Conservation (phyloP, 2,113 vertebrate genomes). For the Himantopus leucocephalus region DNA sequence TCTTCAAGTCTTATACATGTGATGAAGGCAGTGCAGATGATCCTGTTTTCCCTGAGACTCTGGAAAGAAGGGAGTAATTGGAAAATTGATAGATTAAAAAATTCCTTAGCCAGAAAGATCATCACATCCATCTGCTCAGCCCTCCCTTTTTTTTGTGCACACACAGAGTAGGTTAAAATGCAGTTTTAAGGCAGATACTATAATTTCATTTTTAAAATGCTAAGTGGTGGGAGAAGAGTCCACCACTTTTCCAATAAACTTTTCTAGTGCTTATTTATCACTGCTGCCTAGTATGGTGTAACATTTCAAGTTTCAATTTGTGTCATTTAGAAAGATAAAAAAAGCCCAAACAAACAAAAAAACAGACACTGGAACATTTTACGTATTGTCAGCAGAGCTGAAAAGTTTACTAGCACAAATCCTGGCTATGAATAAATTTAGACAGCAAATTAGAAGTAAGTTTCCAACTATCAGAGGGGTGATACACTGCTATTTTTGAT, state of each 20-base stretch:
- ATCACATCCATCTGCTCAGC: background rate
- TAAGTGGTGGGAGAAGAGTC: background rate
- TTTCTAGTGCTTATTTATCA: background rate
- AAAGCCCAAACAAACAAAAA: background rate
- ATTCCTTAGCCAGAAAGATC: background rate
- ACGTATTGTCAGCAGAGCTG: background rate
- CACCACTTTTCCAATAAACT: background rate
- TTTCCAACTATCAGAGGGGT: background rate
- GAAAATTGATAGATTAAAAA: background rate
- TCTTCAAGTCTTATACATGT: background rate
- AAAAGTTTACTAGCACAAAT: background rate
- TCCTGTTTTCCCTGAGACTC: background rate
- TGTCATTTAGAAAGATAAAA: background rate
- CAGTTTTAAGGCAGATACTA: background rate
- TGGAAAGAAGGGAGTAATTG: background rate
- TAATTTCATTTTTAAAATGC: background rate
- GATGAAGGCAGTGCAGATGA: background rate
- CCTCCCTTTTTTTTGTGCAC: background rate
- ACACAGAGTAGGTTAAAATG: background rate
- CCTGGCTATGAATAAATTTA: background rate
- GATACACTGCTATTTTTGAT: background rate
- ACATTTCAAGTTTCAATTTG: background rate
- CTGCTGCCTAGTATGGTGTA: background rate
- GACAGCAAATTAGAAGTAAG: background rate
- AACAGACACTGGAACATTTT: background rate